Evolutionary conservation across 2,888 invertebrate species (phyloP).

Genomic region (Alentia gelatinosa): DNA sequence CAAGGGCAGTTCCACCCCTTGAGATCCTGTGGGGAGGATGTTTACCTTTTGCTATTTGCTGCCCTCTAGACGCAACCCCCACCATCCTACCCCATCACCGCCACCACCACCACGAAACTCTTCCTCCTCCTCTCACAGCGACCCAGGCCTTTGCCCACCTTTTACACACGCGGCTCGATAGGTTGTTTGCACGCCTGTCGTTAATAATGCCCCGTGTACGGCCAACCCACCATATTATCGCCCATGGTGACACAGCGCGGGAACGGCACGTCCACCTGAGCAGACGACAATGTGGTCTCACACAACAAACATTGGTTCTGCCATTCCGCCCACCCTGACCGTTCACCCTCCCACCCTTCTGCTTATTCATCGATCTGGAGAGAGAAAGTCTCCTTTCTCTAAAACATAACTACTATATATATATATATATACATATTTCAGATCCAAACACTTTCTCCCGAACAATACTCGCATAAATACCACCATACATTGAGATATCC

Average conservation of each 20-base stretch:
- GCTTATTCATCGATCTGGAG: not conserved
- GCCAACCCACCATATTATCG: not conserved
- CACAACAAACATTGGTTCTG: not conserved
- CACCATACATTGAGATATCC: too few relatives aligned
- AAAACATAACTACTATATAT: too few relatives aligned
- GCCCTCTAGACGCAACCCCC: not conserved
- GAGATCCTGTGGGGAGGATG: conserved; percentile 14
- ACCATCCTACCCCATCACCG: not conserved
- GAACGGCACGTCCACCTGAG: not conserved
- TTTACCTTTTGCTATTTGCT: not conserved
- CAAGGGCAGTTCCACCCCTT: not conserved
- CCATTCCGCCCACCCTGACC: not conserved
- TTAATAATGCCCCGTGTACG: not conserved
- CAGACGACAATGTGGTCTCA: not conserved
- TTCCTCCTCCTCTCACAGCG: not conserved
- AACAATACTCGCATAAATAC: too few relatives aligned
- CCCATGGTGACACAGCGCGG: not conserved
- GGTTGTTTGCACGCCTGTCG: not conserved
- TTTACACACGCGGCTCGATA: not conserved
- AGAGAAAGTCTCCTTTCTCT: not conserved
- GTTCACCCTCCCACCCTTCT: not conserved
- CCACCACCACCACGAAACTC: not conserved
- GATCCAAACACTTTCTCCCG: too few relatives aligned
- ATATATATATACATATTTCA: too few relatives aligned
- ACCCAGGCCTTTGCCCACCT: not conserved